Evolutionary conservation across 2,113 vertebrate species (phyloP), one percentile per base, ranked within the genome.

Genomic region (Lepus europaeus): DNA sequence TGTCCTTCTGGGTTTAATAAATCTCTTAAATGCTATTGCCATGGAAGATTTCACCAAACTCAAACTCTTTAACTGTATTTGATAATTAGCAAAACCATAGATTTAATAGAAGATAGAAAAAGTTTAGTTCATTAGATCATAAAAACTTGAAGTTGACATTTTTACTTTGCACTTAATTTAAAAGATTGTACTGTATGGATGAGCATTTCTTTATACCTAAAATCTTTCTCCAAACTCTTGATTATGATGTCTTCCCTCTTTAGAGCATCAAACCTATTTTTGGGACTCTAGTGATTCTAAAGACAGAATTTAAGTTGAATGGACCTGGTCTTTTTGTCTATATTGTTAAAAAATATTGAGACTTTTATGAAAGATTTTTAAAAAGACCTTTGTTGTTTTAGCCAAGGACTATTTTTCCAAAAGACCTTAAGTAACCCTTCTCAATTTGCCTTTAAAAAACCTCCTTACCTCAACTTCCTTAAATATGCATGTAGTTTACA

Each of bases 1-100:
- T 88, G 31, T 86, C n/a, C 59, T 93, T 90, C 66, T 90, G 27
- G 29, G 33, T 95, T 94, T 93, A 96, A 23, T 94, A 93, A 82
- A 87, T 25, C 78, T 92, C 93, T 89, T 64, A 93, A 93, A 70
- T 93, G 20, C n/a, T 87, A 10, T 13, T 85, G 23, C 45, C 5
- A 29, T 53, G 68, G 74, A 93, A 81, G 33, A 61, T 85, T 92
- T 61, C 36, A 93, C 31, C 87, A 88, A 90, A 87, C 95, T 96
- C 59, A 93, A 93, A 94, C 29, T 63, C 23, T 76, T 74, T 84
- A 51, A 69, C 31, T 70, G 19, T 59, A 90, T 61, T 91, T 97
- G 56, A 80, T 93, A 95, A 56, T 70, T 81, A 85, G 92, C 77
- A 78, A 92, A 94, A 93, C 33, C 27, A 20, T n/a, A 12, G 90